Percentiles rank a stretch among this genome's conserved stretches.
Evolutionary conservation across 2,113 vertebrate species (phyloP).

Genomic region (Mormoops blainvillei): DNA sequence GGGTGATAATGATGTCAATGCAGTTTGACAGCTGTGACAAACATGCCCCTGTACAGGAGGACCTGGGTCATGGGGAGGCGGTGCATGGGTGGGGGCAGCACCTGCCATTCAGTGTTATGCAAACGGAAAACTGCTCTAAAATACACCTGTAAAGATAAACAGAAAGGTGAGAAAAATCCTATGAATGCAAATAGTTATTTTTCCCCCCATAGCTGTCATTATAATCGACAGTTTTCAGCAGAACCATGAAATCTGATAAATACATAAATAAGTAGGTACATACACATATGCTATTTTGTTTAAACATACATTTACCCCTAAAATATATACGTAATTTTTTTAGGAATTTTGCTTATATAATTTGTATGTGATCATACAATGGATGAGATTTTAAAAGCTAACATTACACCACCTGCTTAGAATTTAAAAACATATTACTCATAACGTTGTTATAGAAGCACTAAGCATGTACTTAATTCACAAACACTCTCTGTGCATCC

Average conservation of each 20-base stretch:
- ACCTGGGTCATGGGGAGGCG: background rate
- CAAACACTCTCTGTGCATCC: fast-evolving
- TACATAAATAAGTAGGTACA: background rate
- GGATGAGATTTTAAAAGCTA: background rate
- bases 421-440: background rate
- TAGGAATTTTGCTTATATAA: background rate
- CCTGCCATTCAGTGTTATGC: background rate
- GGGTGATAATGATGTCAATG: background rate
- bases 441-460: background rate
- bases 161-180: background rate
- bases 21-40: background rate
- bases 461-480: background rate
- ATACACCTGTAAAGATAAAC: background rate
- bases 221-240: background rate
- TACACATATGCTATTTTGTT: background rate
- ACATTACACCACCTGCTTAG: background rate
- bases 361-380: background rate
- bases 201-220: background rate
- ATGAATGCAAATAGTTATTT: background rate
- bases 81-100: background rate
- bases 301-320: background rate
- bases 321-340: background rate
- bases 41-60: background rate
- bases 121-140: background rate
- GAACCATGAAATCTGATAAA: background rate